Percentiles rank a stretch among this genome's conserved stretches.
Conservation (phyloP, 2,113 vertebrate species). For the Thalassarche chlororhynchos region DNA sequence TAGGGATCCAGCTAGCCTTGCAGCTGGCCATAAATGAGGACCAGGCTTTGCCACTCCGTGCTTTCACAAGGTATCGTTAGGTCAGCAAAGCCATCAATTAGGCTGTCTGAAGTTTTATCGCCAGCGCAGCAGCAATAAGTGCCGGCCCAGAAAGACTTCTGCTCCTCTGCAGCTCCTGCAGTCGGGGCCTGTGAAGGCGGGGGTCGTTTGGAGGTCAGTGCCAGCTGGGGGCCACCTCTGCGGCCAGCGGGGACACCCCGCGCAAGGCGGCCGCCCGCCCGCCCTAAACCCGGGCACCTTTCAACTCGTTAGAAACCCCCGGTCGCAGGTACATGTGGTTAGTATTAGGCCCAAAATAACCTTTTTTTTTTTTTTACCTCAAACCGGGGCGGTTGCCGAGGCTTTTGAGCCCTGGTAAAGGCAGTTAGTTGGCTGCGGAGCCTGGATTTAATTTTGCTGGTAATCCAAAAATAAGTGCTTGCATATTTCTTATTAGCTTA, state of each 20-base stretch:
- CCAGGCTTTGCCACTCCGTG: slow-evolving; percentile 88
- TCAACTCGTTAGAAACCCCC: slow-evolving; percentile 73
- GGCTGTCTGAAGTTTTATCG: slow-evolving; percentile 99
- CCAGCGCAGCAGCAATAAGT: slow-evolving; percentile 92
- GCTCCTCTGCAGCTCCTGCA: slow-evolving; percentile 85
- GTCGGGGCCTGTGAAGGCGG: slow-evolving; percentile 87
- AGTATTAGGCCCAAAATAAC: slow-evolving; percentile 85
- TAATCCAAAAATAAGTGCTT: slow-evolving; percentile 94
- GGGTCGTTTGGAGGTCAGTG: slow-evolving; percentile 93
- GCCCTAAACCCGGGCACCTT: slow-evolving; percentile 77
- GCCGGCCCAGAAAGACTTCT: slow-evolving; percentile 91
- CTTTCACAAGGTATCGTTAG: slow-evolving; percentile 99
- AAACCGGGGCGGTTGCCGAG: slow-evolving; percentile 65
- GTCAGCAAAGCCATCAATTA: slow-evolving; percentile 99
- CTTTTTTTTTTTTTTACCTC: slow-evolving; percentile 62
- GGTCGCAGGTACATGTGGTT: slow-evolving; percentile 91
- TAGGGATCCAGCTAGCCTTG: slow-evolving; percentile 83
- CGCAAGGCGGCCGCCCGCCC: slow-evolving; percentile 71
- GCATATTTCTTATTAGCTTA: slow-evolving; percentile 91
- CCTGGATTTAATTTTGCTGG: slow-evolving; percentile 97
- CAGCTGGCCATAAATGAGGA: slow-evolving; percentile 98
- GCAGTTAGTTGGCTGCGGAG: slow-evolving; percentile 77
- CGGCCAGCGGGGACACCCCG: slow-evolving; percentile 77
- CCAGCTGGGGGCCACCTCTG: slow-evolving; percentile 89
- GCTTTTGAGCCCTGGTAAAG: slow-evolving; percentile 69